Percentiles rank a stretch among this genome's conserved stretches.
phyloP scores from a whole-genome alignment of 2,888 invertebrate species.

The Brachyptera risi region DNA sequence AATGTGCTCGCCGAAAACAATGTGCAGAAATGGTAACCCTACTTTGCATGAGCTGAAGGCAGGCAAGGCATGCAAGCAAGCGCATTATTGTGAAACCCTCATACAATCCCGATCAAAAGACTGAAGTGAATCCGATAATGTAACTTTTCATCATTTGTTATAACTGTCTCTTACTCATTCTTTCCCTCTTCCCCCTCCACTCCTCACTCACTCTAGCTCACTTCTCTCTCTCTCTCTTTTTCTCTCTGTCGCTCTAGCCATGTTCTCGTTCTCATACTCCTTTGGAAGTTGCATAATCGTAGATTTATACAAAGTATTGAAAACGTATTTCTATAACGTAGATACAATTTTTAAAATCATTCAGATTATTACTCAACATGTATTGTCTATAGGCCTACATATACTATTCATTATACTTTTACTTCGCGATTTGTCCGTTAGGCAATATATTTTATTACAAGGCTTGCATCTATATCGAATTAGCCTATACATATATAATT shows the following conservation, averaged over 20 bases:
- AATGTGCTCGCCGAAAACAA: slow-evolving; percentile 6
- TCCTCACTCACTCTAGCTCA: not conserved
- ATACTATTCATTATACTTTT: no score
- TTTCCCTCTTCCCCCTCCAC: not conserved
- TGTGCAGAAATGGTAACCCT: slow-evolving; percentile 3
- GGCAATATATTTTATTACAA: no score
- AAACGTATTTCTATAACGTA: no score
- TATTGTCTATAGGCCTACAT: no score
- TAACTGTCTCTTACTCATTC: slow-evolving; percentile 9
- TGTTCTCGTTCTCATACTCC: no score
- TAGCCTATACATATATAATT: no score
- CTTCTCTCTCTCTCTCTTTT: not conserved
- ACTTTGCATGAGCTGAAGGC: not conserved
- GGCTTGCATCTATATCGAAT: no score
- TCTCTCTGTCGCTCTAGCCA: not conserved
- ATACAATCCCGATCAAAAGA: slow-evolving; percentile 11
- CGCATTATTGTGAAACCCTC: not conserved
- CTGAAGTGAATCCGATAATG: slow-evolving; percentile 11
- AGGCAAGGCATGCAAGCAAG: not conserved
- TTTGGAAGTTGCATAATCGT: no score
- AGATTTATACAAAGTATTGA: no score
- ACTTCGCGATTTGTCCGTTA: no score
- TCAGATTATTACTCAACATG: no score
- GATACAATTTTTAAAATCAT: no score
- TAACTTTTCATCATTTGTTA: slow-evolving; percentile 17